phyloP scores from a whole-genome alignment of 2,888 invertebrate genomes.

The Therioaphis trifolii region DNA sequence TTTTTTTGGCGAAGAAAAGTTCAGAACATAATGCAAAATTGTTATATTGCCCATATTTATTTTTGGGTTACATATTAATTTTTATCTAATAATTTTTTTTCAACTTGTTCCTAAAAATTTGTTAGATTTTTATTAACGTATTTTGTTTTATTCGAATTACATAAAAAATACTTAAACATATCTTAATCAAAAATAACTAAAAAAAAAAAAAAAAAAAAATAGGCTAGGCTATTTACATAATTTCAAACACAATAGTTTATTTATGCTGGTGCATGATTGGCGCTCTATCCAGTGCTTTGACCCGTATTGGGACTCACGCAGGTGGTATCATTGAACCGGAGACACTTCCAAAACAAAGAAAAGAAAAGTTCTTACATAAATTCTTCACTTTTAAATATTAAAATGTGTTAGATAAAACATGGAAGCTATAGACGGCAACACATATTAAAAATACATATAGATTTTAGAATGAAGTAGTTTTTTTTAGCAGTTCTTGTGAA shows the following conservation, averaged over 20 bases:
- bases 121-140: constrained; percentile 44
- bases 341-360: constrained; percentile 62
- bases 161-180: constrained; percentile 58
- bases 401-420: constrained; percentile 26
- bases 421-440: constrained; percentile 18
- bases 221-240: constrained; percentile 59
- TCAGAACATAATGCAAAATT: constrained; percentile 38
- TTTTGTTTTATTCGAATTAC: constrained; percentile 40
- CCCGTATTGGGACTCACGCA: constrained; percentile 58
- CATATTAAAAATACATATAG: constrained; percentile 26
- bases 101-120: constrained; percentile 30
- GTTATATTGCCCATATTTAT: constrained; percentile 35
- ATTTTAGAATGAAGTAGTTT: constrained; percentile 14
- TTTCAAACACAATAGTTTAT: constrained; percentile 51
- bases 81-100: constrained; percentile 28
- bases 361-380: constrained; percentile 56
- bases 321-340: constrained; percentile 60
- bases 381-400: constrained; percentile 40
- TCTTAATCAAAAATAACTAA: constrained; percentile 48
- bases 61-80: constrained; percentile 36
- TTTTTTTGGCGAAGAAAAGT: constrained; percentile 22
- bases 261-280: constrained; percentile 56
- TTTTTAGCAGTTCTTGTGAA: constrained; percentile 14
- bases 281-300: constrained; percentile 57
- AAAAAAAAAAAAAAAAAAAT: constrained; percentile 44